These are phyloP conservation scores for Caenorhabditis plicata DNA, from an alignment of 2,888 invertebrate genomes.

Conservation along the genomic window DNA sequence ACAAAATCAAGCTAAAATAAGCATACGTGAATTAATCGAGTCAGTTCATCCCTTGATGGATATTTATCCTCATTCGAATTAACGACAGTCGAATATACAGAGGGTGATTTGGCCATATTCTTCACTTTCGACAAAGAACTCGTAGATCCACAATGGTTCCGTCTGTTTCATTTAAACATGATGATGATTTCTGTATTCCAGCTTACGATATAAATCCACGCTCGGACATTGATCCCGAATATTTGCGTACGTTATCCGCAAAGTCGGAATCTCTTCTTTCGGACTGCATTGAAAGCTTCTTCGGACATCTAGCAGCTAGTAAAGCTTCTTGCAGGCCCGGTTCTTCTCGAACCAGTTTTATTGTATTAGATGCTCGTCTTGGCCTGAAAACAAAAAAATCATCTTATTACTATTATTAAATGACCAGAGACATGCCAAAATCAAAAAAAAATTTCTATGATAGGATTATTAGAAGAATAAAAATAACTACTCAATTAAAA, in stretches of 20 bases:
- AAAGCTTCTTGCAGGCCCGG: slow-evolving; percentile 16
- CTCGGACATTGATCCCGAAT: background rate
- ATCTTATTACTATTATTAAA: background rate
- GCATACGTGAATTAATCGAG: too few species aligned
- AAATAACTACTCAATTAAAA: too few species aligned
- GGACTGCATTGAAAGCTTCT: slow-evolving; percentile 17
- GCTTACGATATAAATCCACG: background rate
- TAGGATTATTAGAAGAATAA: too few species aligned
- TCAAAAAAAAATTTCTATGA: too few species aligned
- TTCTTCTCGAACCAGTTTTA: slow-evolving; percentile 6
- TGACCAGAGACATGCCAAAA: too few species aligned
- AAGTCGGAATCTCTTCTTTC: slow-evolving; percentile 9
- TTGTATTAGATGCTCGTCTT: slow-evolving; percentile 2
- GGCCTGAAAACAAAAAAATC: slow-evolving; percentile 11
- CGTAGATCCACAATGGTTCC: background rate
- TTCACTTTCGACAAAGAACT: background rate
- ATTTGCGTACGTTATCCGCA: background rate
- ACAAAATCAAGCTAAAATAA: too few species aligned
- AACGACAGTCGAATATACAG: background rate
- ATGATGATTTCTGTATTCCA: background rate
- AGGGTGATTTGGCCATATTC: background rate
- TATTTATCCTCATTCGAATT: background rate
- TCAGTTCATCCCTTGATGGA: too few species aligned
- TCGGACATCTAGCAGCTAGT: background rate
- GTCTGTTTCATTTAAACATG: background rate